These are phyloP conservation scores for Dinoponera quadriceps DNA, from an alignment of 1,140 invertebrate species.

Conservation along the genomic window DNA sequence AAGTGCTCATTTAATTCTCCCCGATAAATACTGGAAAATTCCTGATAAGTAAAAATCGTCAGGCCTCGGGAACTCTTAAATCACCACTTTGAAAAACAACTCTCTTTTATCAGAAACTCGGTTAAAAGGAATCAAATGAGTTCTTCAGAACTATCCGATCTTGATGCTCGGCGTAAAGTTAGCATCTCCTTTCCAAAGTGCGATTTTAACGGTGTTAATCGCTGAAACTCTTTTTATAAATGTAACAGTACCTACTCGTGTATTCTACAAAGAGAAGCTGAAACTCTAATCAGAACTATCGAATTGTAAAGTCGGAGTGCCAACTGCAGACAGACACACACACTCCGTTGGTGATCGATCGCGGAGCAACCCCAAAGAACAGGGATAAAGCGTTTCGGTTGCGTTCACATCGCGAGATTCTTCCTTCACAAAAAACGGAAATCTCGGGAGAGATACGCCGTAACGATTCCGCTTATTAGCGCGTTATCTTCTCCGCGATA, in stretches of 20 bases:
- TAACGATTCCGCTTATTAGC: constrained; percentile 8
- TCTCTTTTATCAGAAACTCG: too few relatives aligned
- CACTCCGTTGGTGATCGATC: too few relatives aligned
- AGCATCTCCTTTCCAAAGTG: neutral
- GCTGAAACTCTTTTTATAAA: neutral
- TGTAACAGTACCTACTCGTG: too few relatives aligned
- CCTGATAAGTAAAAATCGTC: too few relatives aligned
- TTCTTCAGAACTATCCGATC: too few relatives aligned
- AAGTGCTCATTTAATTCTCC: too few relatives aligned
- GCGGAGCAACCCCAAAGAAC: too few relatives aligned
- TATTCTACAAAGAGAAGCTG: neutral
- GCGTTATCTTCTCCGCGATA: neutral
- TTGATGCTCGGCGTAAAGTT: neutral
- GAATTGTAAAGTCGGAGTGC: neutral
- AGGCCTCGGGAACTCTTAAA: too few relatives aligned
- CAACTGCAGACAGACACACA: neutral
- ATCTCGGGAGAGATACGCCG: neutral
- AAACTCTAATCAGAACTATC: neutral
- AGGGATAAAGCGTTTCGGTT: neutral
- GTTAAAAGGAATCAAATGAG: too few relatives aligned
- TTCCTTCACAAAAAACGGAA: neutral
- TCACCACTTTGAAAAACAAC: too few relatives aligned
- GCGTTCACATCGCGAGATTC: neutral
- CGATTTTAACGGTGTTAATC: neutral
- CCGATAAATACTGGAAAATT: too few relatives aligned